Evolutionary conservation across 2,113 vertebrate species (phyloP), one percentile per base, ranked within the genome.

Genomic region (Etheostoma cragini): DNA sequence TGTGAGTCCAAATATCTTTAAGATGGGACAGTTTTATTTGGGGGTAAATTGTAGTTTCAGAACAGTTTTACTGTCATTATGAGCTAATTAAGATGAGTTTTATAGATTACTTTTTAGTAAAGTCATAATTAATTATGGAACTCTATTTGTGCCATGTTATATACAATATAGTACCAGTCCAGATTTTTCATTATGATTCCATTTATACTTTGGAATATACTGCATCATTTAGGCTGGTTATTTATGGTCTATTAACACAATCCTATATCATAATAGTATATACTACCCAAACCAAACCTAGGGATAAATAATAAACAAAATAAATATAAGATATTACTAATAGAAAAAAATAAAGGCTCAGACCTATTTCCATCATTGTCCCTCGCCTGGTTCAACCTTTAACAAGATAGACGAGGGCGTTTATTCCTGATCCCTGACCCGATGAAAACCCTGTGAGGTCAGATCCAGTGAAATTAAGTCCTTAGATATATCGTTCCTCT

Each of bases 1-100:
- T 54, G 24, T 46, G 17, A 77, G 26, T 5, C 17, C 6, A 70
- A 65, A 57, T 72, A 52, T 75, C 24, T 70, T 58, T 24, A 49
- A 64, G 24, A 17, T 60, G 26, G 11, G 24, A 53, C 1, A 33
- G 14, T 42, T 74, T 72, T 67, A 47, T 35, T 57, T 57, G 17
- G 3, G 6, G 50, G 14, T 15, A 50, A 21, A 30, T 13, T 69
- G 21, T 17, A 42, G 35, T 63, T 16, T 78, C 1, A 46, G 15
- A 35, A n/a, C 8, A 35, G 11, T 46, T 47, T 61, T 12, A 56
- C 26, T 26, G 1, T 70, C 22, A 8, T 1, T 0, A 53, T 50
- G 38, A 79, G 56, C 24, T 1, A 5, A 26, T 8, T 12, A 22
- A 24, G 1, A 60, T 57, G 7, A 1, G 26, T 6, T 17, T 53